Evolutionary conservation across 2,888 invertebrate species (phyloP).

Genomic region (Ellobium chinense): DNA sequence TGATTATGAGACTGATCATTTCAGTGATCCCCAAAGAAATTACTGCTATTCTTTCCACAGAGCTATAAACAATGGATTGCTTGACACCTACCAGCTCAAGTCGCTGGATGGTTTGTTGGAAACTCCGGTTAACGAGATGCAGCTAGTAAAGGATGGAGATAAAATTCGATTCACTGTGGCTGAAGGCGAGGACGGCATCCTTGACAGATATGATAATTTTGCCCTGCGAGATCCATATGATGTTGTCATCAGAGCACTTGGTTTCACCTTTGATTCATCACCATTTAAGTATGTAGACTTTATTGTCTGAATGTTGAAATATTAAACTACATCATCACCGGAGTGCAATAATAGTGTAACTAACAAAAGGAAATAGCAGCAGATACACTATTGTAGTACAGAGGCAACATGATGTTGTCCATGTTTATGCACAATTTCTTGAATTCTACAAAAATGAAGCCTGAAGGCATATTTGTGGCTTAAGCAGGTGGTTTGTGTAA

Average conservation of each 20-base stretch:
- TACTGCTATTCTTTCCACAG: slow-evolving; percentile 61
- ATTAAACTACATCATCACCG: too few relatives aligned
- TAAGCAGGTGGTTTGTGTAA: too few relatives aligned
- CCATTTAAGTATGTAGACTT: slow-evolving; percentile 63
- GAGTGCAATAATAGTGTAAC: too few relatives aligned
- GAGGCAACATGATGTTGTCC: too few relatives aligned
- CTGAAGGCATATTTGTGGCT: too few relatives aligned
- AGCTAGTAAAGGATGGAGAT: slow-evolving; percentile 59
- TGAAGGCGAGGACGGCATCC: slow-evolving; percentile 29
- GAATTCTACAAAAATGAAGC: too few relatives aligned
- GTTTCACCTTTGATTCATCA: slow-evolving; percentile 78
- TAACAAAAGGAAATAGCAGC: too few relatives aligned
- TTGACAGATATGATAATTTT: slow-evolving; percentile 24
- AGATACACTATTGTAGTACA: too few relatives aligned
- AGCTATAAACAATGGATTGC: slow-evolving; percentile 79
- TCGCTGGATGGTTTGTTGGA: slow-evolving; percentile 80
- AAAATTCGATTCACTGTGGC: slow-evolving; percentile 62
- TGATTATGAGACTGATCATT: too few relatives aligned
- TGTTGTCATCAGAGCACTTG: slow-evolving; percentile 78
- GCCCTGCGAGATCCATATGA: slow-evolving; percentile 78
- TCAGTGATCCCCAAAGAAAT: too few relatives aligned
- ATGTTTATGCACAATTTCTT: too few relatives aligned
- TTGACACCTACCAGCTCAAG: slow-evolving; percentile 80
- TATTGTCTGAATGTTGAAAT: too few relatives aligned
- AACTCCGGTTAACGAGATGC: slow-evolving; percentile 69